Conservation (phyloP, 1,140 invertebrate genomes). For the Lanistes nyassanus region DNA sequence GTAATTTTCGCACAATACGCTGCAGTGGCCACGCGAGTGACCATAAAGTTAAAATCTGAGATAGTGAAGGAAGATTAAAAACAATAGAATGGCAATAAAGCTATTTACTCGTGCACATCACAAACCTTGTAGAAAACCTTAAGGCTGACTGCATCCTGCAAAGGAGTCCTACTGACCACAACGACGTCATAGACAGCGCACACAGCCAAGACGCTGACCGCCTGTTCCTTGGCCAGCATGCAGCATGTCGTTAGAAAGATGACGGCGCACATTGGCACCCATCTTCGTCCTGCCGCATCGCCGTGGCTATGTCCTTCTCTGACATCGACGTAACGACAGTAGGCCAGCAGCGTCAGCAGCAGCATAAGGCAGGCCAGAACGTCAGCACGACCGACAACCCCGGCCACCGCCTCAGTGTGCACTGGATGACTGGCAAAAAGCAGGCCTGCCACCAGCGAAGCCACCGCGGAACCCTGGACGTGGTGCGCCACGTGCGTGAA, state of each 20-base stretch:
- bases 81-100: no score
- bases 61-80: no score
- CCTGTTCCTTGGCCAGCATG: slow-evolving; percentile 77
- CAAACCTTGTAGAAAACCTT: slow-evolving; percentile 44
- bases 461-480: slow-evolving; percentile 62
- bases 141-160: slow-evolving; percentile 47
- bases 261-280: slow-evolving; percentile 38
- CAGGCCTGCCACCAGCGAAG: slow-evolving; percentile 71
- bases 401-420: slow-evolving; percentile 79
- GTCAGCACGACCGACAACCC: slow-evolving; percentile 83
- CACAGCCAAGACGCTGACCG: slow-evolving; percentile 88
- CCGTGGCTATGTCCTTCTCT: slow-evolving; percentile 33
- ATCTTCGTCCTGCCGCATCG: slow-evolving; percentile 39
- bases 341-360: slow-evolving; percentile 76
- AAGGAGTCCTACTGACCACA: slow-evolving; percentile 61
- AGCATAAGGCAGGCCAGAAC: slow-evolving; percentile 85
- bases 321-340: slow-evolving; percentile 69
- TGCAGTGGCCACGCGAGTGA: no score
- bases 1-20: no score
- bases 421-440: slow-evolving; percentile 70
- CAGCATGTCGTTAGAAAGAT: slow-evolving; percentile 52
- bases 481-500: slow-evolving; percentile 56
- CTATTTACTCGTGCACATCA: no score
- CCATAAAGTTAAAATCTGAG: no score
- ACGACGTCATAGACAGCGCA: slow-evolving; percentile 83